Conservation (phyloP, 2,797 vertebrate species). For the Amphiprion clarkii region DNA sequence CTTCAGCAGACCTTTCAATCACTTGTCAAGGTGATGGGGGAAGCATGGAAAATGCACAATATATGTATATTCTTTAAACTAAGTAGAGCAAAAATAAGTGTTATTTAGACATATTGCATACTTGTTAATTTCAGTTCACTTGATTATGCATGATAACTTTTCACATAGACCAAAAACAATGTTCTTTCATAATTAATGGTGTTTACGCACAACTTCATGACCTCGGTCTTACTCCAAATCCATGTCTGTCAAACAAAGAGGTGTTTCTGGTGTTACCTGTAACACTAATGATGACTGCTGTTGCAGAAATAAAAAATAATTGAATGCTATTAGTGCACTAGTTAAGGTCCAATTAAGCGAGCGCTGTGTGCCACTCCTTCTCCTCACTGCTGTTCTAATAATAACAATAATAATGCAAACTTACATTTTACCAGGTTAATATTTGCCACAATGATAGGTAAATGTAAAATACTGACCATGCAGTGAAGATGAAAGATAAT, state of each 20-base stretch:
- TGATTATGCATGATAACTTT: slow-evolving; percentile 8
- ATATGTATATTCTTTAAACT: slow-evolving; percentile 1
- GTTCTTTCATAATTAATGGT: too few species aligned
- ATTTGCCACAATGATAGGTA: not conserved
- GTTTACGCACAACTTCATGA: too few species aligned
- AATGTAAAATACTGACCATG: slow-evolving; percentile 2
- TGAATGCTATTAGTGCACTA: not conserved
- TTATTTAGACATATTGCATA: not conserved
- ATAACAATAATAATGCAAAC: not conserved
- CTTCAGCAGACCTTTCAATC: slow-evolving; percentile 37
- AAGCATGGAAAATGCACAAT: slow-evolving; percentile 8
- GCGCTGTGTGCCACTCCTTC: not conserved
- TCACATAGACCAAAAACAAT: not conserved
- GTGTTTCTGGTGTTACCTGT: not conserved
- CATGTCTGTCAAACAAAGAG: too few species aligned
- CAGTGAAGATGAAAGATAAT: too few species aligned
- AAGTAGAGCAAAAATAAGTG: not conserved
- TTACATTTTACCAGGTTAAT: not conserved
- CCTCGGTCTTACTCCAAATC: too few species aligned
- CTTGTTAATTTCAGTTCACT: slow-evolving; percentile 14
- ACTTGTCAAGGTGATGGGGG: slow-evolving; percentile 23
- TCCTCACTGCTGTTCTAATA: not conserved
- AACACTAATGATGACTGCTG: not conserved
- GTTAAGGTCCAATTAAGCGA: too few species aligned
- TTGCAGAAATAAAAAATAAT: not conserved